Conservation (phyloP, 2,888 invertebrate genomes). For the Drosophila greeni region DNA sequence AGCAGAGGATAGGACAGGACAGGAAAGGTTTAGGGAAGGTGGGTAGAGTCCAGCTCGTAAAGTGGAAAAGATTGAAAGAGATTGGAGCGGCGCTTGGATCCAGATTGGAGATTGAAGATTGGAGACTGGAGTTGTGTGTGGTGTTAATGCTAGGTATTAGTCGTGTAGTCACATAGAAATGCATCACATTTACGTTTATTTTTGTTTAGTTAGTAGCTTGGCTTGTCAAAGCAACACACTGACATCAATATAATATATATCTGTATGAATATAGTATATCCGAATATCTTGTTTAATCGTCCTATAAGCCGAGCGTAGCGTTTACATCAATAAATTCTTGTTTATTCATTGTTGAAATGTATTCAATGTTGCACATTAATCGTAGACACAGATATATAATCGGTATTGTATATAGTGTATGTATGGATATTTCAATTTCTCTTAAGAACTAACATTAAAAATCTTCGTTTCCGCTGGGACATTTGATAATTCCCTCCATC, state of each 20-base stretch:
- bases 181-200: constrained; percentile 60
- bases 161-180: constrained; percentile 50
- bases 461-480: constrained; percentile 10
- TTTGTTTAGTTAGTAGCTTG: constrained; percentile 19
- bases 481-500: not conserved
- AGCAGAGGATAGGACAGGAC: not conserved
- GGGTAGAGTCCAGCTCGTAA: constrained; percentile 36
- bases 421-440: not conserved
- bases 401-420: constrained; percentile 11
- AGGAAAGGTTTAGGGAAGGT: not conserved
- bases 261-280: not conserved
- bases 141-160: constrained; percentile 11
- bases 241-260: constrained; percentile 10
- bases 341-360: constrained; percentile 13
- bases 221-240: constrained; percentile 27
- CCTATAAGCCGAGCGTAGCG: constrained; percentile 2
- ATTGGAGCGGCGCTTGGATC: not conserved
- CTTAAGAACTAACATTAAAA: constrained; percentile 19
- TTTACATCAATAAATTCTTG: constrained; percentile 34
- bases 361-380: constrained; percentile 23
- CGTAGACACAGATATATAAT: constrained; percentile 28
- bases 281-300: constrained; percentile 4
- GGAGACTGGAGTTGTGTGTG: not conserved
- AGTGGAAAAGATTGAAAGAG: constrained; percentile 7
- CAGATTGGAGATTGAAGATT: not conserved